These are phyloP conservation scores for Aleiodes alternator DNA, from an alignment of 2,888 invertebrate genomes.

Conservation along the genomic window DNA sequence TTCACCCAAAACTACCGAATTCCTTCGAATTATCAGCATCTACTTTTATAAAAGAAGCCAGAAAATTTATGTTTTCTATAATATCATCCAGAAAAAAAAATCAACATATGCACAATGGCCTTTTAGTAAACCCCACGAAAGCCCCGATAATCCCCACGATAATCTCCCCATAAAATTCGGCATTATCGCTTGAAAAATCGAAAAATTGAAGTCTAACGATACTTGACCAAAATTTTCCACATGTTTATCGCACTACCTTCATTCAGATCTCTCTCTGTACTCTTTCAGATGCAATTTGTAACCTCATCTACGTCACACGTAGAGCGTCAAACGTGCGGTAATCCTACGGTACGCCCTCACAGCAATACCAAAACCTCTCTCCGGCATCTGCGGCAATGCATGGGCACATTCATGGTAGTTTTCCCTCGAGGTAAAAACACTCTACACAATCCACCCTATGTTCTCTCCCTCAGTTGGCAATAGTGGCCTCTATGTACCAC, in stretches of 20 bases:
- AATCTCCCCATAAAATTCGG: too few relatives aligned
- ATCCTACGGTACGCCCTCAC: slow-evolving; percentile 29
- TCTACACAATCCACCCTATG: slow-evolving; percentile 11
- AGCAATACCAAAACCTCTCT: slow-evolving; percentile 25
- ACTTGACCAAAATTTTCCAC: neutral
- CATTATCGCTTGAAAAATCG: too few relatives aligned
- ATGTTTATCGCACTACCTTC: slow-evolving; percentile 16
- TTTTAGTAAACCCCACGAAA: too few relatives aligned
- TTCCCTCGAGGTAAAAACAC: slow-evolving; percentile 29
- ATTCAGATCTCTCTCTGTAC: neutral
- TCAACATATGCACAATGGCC: too few relatives aligned
- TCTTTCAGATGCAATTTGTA: slow-evolving; percentile 31
- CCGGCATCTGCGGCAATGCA: slow-evolving; percentile 7
- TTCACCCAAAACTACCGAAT: too few relatives aligned
- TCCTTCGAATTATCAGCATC: too few relatives aligned
- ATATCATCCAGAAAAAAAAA: too few relatives aligned
- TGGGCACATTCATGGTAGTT: slow-evolving; percentile 30
- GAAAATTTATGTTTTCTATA: too few relatives aligned
- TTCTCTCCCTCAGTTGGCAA: neutral
- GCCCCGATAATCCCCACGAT: too few relatives aligned
- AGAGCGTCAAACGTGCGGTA: slow-evolving; percentile 40
- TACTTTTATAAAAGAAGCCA: too few relatives aligned
- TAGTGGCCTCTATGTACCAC: slow-evolving; percentile 27
- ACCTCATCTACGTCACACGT: slow-evolving; percentile 32
- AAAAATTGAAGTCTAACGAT: too few relatives aligned